Evolutionary conservation across 2,888 invertebrate genomes (phyloP).

Genomic region (Melinaea marsaeus): DNA sequence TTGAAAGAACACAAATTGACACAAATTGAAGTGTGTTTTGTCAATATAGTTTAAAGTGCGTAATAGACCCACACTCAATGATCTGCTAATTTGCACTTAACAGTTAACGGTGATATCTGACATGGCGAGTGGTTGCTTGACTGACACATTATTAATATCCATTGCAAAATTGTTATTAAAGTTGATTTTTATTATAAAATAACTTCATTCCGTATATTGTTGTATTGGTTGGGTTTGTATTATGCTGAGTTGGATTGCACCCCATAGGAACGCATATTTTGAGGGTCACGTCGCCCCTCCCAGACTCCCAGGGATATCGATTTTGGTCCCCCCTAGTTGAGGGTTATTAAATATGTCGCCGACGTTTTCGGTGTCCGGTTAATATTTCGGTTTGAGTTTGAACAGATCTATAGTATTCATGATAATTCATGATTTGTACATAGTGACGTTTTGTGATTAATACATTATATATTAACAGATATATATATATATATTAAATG

Average conservation of each 20-base stretch:
- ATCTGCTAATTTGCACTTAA: conserved; percentile 37
- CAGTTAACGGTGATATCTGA: conserved; percentile 25
- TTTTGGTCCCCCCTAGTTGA: conserved; percentile 60
- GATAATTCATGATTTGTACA: too few species aligned
- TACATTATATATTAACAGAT: too few species aligned
- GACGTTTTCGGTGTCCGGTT: conserved; percentile 11
- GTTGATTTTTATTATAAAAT: neutral
- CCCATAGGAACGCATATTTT: conserved; percentile 52
- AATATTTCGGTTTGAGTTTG: neutral
- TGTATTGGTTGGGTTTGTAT: neutral
- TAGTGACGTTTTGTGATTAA: too few species aligned
- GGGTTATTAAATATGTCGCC: conserved; percentile 67
- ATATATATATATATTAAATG: too few species aligned
- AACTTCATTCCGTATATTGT: neutral
- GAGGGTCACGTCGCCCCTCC: conserved; percentile 53
- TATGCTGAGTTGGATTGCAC: conserved; percentile 19
- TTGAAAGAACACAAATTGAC: too few species aligned
- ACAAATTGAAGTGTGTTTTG: neutral
- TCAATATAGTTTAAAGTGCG: neutral
- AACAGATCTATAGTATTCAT: too few species aligned
- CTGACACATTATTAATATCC: conserved; percentile 4
- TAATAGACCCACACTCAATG: conserved; percentile 22
- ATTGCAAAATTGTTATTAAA: too few species aligned
- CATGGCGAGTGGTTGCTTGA: conserved; percentile 22
- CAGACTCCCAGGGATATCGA: conserved; percentile 68